phyloP scores from a whole-genome alignment of 2,797 vertebrate genomes.

The Sebastolobus alascanus region DNA sequence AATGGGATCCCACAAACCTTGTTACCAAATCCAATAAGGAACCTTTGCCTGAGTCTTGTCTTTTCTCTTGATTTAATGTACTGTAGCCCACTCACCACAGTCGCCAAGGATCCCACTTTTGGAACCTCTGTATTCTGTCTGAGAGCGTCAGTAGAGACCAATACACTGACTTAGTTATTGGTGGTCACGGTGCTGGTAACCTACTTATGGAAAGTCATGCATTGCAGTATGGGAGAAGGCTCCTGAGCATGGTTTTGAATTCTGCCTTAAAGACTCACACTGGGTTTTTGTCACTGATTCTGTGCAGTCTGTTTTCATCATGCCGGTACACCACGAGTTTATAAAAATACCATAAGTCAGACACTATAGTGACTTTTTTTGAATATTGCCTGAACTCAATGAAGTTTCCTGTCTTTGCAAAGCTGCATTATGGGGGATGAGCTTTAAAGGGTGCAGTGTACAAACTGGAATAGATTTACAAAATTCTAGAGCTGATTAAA shows the following conservation, averaged over 20 bases:
- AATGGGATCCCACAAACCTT: slow-evolving; percentile 12
- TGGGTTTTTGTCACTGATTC: slow-evolving; percentile 7
- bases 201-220: slow-evolving; percentile 56
- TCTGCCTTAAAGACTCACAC: neutral
- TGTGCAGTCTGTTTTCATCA: neutral
- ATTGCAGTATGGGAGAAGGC: neutral
- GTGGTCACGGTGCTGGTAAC: slow-evolving; percentile 42
- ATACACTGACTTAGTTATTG: slow-evolving; percentile 40
- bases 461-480: neutral
- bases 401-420: slow-evolving; percentile 2
- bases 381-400: neutral
- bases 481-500: neutral
- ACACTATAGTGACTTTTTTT: neutral
- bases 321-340: neutral
- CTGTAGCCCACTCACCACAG: slow-evolving; percentile 5
- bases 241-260: slow-evolving; percentile 18
- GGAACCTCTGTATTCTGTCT: neutral
- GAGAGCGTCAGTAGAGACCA: neutral
- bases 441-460: neutral
- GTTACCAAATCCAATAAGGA: slow-evolving; percentile 42
- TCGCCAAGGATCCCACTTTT: slow-evolving; percentile 12
- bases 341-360: neutral
- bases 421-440: neutral
- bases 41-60: neutral
- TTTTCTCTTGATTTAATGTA: neutral